phyloP scores from a whole-genome alignment of 2,888 invertebrate species.

The Agrilus cyanescens region DNA sequence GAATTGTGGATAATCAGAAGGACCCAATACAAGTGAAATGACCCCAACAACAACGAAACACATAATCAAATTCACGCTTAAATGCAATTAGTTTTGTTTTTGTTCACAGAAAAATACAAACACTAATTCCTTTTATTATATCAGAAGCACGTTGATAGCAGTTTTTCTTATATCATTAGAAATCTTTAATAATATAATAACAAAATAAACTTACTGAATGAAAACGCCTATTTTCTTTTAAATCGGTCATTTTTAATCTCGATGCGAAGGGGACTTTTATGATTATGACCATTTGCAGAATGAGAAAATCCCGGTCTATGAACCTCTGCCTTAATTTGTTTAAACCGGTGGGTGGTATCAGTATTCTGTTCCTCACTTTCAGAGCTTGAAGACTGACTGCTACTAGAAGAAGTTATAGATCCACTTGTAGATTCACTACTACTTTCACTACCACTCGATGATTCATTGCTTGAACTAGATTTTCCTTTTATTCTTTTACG shows the following conservation, averaged over 20 bases:
- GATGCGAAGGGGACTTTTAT: conserved; percentile 29
- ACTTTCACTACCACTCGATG: conserved; percentile 10
- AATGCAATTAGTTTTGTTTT: too few species aligned
- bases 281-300: conserved; percentile 13
- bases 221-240: conserved; percentile 15
- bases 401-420: not conserved
- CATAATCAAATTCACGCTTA: too few species aligned
- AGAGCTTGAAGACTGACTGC: conserved; percentile 10
- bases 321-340: not conserved
- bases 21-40: too few species aligned
- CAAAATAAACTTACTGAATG: too few species aligned
- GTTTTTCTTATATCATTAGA: too few species aligned
- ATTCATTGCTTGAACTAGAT: conserved; percentile 9
- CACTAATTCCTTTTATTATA: too few species aligned
- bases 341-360: not conserved
- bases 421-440: conserved; percentile 5
- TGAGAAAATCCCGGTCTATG: conserved; percentile 23
- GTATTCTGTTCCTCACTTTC: conserved; percentile 13
- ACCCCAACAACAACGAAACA: too few species aligned
- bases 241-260: conserved; percentile 29
- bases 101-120: too few species aligned
- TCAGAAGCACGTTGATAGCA: too few species aligned
- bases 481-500: too few species aligned
- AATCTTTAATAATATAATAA: too few species aligned
- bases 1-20: too few species aligned